Percentiles rank a stretch among this genome's conserved stretches.
phyloP scores from a whole-genome alignment of 2,113 vertebrate genomes.

The Thomomys bottae region DNA sequence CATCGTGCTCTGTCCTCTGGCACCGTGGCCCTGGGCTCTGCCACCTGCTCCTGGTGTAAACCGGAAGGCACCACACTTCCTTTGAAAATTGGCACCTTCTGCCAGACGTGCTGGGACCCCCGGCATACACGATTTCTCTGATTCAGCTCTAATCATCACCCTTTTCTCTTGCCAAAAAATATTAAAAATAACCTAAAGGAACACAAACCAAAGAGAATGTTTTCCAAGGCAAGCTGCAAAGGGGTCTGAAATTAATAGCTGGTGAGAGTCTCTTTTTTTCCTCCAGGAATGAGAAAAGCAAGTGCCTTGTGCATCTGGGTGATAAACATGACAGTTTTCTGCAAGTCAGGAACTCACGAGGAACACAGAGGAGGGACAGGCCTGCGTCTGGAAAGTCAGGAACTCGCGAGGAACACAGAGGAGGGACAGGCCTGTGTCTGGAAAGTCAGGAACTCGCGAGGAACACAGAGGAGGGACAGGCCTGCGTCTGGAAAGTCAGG shows the following conservation, averaged over 20 bases:
- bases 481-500: background rate
- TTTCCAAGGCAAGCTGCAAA: background rate
- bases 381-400: too few species aligned
- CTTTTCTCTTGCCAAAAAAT: constrained; percentile 8
- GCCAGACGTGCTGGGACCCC: background rate
- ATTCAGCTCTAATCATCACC: background rate
- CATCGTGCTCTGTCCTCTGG: rapidly evolving
- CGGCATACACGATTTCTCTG: rapidly evolving
- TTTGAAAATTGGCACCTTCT: background rate
- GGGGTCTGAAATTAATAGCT: background rate
- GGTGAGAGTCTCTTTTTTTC: background rate
- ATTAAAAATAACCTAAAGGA: constrained; percentile 24
- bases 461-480: background rate
- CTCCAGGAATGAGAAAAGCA: too few species aligned
- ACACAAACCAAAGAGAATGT: background rate
- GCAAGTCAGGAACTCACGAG: too few species aligned
- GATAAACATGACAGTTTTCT: background rate
- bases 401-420: too few species aligned
- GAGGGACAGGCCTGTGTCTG: too few species aligned
- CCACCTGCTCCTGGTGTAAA: background rate
- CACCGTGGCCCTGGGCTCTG: rapidly evolving
- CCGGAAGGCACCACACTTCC: rapidly evolving
- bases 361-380: too few species aligned
- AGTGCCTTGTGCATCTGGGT: background rate
- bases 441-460: background rate